These are phyloP conservation scores for Julus scanicus DNA, from an alignment of 2,888 invertebrate species.

Conservation along the genomic window DNA sequence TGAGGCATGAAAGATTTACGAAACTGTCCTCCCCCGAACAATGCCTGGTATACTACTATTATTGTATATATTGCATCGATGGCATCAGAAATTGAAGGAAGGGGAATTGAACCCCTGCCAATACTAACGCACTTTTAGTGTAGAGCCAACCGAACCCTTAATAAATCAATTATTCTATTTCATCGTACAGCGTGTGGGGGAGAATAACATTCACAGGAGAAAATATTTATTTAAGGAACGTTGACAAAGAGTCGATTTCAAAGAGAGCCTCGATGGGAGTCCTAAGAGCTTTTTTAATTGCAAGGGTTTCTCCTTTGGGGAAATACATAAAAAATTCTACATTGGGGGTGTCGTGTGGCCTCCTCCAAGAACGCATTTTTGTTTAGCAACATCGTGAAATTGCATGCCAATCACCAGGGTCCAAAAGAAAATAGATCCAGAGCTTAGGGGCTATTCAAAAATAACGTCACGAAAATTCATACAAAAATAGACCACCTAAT, in stretches of 20 bases:
- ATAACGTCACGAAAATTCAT: not conserved
- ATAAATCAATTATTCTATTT: constrained; percentile 38
- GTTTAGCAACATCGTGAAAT: not conserved
- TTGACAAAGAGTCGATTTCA: constrained; percentile 22
- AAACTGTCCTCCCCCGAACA: not conserved
- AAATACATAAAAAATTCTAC: not conserved
- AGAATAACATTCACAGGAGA: not conserved
- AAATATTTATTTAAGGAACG: constrained; percentile 42
- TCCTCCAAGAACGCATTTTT: not conserved
- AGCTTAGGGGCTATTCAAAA: not conserved
- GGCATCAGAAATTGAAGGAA: not conserved
- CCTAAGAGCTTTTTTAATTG: constrained; percentile 36
- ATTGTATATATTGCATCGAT: not conserved
- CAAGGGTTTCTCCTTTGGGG: not conserved
- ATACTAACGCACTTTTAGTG: constrained; percentile 10
- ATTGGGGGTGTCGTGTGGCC: not conserved
- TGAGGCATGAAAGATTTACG: not conserved
- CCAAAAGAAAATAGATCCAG: not conserved
- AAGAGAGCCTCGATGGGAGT: constrained; percentile 35
- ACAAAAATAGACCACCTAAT: no score
- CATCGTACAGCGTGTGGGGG: constrained; percentile 5
- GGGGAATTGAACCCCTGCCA: constrained; percentile 36
- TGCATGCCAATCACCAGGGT: not conserved
- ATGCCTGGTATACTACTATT: not conserved
- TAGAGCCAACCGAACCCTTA: constrained; percentile 23